Percentiles rank a stretch among this genome's conserved stretches.
These are phyloP conservation scores for Styela clava DNA, from an alignment of 23 tunicate species.

Conservation along the genomic window DNA sequence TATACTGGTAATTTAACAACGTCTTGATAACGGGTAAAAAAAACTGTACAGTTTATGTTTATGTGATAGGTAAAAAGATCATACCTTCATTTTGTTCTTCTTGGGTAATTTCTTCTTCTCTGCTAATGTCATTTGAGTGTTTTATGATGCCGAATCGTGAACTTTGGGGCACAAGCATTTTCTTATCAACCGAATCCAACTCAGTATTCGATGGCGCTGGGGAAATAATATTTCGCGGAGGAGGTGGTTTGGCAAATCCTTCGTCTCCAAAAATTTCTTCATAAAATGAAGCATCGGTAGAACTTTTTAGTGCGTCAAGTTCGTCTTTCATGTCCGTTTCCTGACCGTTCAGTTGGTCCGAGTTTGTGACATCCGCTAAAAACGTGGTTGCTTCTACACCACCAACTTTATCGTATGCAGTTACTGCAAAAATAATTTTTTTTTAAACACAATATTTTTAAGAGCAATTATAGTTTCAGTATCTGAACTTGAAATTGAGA, in stretches of 20 bases:
- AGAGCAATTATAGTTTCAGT: not conserved
- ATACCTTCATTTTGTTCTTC: no score
- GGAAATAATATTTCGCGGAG: not conserved
- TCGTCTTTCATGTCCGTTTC: not conserved
- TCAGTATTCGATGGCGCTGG: not conserved
- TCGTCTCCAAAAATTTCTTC: conserved; percentile 9
- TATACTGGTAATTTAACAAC: no score
- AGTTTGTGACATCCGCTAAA: not conserved
- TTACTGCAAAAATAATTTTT: not conserved
- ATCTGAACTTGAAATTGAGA: not conserved
- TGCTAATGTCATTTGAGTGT: not conserved
- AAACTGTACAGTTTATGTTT: no score
- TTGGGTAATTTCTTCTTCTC: not conserved
- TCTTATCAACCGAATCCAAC: not conserved
- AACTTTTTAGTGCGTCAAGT: not conserved
- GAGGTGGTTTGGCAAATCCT: conserved; percentile 4
- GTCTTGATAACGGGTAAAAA: no score
- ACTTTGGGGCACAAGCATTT: not conserved
- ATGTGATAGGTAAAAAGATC: no score
- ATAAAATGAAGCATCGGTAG: not conserved
- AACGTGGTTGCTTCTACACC: not conserved
- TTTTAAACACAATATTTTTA: not conserved
- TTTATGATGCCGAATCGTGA: not conserved
- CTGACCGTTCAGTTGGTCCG: not conserved
- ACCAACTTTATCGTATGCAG: not conserved